Conservation (phyloP, 1,140 invertebrate genomes). For the Habropoda laboriosa region DNA sequence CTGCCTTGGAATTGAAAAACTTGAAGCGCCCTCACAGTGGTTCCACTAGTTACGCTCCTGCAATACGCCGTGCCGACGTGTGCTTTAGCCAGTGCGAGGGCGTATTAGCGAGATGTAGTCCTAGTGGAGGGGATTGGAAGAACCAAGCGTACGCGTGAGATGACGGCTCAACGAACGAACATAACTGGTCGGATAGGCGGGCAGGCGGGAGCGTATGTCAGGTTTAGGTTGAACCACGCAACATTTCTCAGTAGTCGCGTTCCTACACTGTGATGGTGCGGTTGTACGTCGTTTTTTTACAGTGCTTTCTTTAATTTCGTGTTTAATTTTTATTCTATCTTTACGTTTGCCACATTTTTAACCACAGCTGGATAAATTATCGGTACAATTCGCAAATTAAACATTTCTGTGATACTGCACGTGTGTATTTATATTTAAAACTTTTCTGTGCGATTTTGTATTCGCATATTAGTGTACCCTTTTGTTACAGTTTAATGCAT, state of each 20-base stretch:
- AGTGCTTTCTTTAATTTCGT: not conserved
- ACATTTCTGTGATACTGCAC: not conserved
- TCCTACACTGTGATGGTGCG: slow-evolving; percentile 13
- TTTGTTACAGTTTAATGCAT: not conserved
- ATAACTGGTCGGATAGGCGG: slow-evolving; percentile 60
- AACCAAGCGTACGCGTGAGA: slow-evolving; percentile 42
- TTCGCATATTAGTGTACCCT: not conserved
- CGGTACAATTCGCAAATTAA: not conserved
- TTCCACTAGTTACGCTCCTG: slow-evolving; percentile 56
- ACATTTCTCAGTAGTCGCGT: slow-evolving; percentile 19
- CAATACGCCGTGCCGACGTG: slow-evolving; percentile 57
- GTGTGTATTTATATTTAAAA: not conserved
- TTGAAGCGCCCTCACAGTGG: slow-evolving; percentile 29
- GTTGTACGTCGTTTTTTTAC: not conserved
- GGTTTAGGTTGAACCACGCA: slow-evolving; percentile 1
- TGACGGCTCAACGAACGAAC: slow-evolving; percentile 43
- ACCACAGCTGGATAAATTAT: not conserved
- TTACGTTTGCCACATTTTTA: not conserved
- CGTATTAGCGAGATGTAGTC: slow-evolving; percentile 54
- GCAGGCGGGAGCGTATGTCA: slow-evolving; percentile 24
- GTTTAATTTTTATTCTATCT: not conserved
- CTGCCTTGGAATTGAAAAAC: slow-evolving; percentile 24
- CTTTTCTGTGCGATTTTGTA: not conserved
- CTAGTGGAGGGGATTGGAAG: slow-evolving; percentile 37
- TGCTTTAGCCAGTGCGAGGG: slow-evolving; percentile 59